Evolutionary conservation across 2,113 vertebrate genomes (phyloP).

Genomic region (Gambusia affinis): DNA sequence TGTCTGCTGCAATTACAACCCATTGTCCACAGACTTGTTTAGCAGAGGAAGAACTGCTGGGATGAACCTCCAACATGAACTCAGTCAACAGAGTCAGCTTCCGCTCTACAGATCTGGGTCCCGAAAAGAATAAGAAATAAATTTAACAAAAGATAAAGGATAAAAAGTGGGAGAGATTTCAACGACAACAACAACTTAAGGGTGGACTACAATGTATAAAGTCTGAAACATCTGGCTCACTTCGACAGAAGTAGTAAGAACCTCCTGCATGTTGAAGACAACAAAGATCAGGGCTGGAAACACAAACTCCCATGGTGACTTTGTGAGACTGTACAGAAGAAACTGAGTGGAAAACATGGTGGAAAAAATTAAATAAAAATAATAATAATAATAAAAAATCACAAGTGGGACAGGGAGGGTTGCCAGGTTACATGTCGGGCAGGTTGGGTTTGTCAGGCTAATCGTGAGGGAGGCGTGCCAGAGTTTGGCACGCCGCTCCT

Average conservation of each 20-base stretch:
- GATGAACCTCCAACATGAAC: not conserved
- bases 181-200: too few relatives aligned
- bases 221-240: constrained; percentile 41
- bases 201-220: constrained; percentile 57
- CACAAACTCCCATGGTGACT: not conserved
- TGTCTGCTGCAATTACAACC: constrained; percentile 75
- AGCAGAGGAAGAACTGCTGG: constrained; percentile 47
- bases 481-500: constrained; percentile 63
- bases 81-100: not conserved
- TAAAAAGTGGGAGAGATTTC: too few relatives aligned
- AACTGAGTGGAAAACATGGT: constrained; percentile 4
- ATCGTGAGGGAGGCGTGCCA: constrained; percentile 63
- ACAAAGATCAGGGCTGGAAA: not conserved
- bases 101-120: not conserved
- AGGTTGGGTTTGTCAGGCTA: constrained; percentile 36
- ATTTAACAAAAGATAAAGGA: not conserved
- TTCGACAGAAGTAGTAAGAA: not conserved
- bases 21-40: constrained; percentile 74
- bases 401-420: constrained; percentile 35
- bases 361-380: not conserved
- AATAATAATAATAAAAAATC: not conserved
- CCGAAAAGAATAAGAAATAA: not conserved
- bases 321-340: constrained; percentile 5
- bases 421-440: constrained; percentile 34
- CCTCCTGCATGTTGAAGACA: not conserved